Conservation (phyloP, 2,113 vertebrate species). For the Toxostoma redivivum region DNA sequence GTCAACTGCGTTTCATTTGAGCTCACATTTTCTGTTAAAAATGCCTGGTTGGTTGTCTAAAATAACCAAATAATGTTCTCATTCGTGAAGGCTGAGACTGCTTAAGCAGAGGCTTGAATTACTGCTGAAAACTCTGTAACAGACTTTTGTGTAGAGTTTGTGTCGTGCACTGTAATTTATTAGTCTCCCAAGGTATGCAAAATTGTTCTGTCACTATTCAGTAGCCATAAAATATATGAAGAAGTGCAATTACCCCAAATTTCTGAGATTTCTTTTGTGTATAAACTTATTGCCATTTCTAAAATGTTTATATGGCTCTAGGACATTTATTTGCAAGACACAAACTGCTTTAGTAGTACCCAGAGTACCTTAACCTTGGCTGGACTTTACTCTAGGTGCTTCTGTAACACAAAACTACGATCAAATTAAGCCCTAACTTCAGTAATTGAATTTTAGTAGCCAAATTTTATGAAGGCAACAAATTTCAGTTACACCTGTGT, state of each 20-base stretch:
- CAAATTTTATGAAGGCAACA: conserved; percentile 21
- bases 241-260: not conserved
- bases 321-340: not conserved
- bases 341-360: not conserved
- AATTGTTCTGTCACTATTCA: not conserved
- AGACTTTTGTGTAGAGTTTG: not conserved
- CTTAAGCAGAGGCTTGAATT: not conserved
- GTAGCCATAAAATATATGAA: not conserved
- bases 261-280: not conserved
- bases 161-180: not conserved
- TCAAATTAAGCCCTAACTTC: not conserved
- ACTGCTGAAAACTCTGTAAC: not conserved
- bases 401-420: not conserved
- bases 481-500: conserved; percentile 12
- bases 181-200: not conserved
- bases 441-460: conserved; percentile 36
- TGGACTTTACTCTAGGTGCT: not conserved
- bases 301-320: not conserved
- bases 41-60: not conserved
- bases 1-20: not conserved
- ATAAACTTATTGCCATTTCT: not conserved
- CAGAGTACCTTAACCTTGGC: not conserved
- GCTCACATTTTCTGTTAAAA: not conserved
- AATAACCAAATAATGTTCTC: not conserved
- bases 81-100: not conserved